phyloP scores from a whole-genome alignment of 1,140 invertebrate species.

The Aphaenogaster ashmeadi region DNA sequence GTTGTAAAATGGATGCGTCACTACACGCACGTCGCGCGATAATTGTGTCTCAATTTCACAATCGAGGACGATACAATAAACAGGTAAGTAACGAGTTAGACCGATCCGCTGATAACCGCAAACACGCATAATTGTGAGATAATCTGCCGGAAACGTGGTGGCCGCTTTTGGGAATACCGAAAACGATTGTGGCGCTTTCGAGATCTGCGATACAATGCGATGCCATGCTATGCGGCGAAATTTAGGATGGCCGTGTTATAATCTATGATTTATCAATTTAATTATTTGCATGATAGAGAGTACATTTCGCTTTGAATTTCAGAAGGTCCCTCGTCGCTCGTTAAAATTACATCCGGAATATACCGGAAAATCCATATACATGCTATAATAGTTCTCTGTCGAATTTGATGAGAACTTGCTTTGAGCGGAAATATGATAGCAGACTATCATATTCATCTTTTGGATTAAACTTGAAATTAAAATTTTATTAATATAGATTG shows the following conservation, averaged over 20 bases:
- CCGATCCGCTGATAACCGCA: neutral
- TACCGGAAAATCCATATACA: conserved; percentile 32
- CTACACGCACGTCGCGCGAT: neutral
- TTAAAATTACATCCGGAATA: conserved; percentile 26
- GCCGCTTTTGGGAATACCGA: conserved; percentile 27
- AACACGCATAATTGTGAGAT: conserved; percentile 20
- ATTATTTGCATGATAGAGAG: conserved; percentile 30
- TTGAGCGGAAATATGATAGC: neutral
- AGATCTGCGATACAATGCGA: neutral
- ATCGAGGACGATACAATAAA: conserved; percentile 16
- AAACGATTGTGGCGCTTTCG: conserved; percentile 23
- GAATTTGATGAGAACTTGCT: conserved; percentile 5
- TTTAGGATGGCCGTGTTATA: conserved; percentile 12
- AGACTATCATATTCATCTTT: neutral
- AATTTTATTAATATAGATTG: conserved; percentile 28
- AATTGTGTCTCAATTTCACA: conserved; percentile 4
- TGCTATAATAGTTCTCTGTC: neutral
- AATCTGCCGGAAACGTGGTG: conserved; percentile 9
- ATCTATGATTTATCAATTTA: conserved; percentile 56
- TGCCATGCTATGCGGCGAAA: neutral
- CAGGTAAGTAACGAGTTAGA: conserved; percentile 22
- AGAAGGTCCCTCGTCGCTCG: neutral
- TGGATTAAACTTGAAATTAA: neutral
- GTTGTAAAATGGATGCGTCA: neutral
- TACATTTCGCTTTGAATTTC: conserved; percentile 21